These are phyloP conservation scores for Acanthosepion esculentum DNA, from an alignment of 2,888 invertebrate species.

Conservation along the genomic window DNA sequence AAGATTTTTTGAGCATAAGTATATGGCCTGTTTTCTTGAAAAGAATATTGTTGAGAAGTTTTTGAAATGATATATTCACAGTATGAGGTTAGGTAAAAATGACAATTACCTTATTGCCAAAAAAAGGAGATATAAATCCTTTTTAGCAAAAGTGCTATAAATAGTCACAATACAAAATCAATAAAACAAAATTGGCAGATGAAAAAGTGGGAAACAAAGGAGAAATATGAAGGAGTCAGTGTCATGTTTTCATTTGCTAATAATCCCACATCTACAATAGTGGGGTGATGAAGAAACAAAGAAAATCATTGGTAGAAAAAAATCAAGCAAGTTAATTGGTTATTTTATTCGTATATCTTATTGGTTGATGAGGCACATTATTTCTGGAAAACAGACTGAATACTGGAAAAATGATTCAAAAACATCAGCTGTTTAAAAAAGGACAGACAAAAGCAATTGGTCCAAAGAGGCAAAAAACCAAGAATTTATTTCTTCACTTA, in stretches of 20 bases:
- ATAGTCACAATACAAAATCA: not conserved
- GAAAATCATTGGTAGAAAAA: not conserved
- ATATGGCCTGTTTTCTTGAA: not conserved
- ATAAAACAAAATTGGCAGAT: not conserved
- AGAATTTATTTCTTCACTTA: too few relatives aligned
- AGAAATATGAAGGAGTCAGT: not conserved
- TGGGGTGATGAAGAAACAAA: not conserved
- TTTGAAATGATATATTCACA: not conserved
- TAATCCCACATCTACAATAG: not conserved
- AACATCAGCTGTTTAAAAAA: not conserved
- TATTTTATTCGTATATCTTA: not conserved
- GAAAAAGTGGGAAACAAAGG: not conserved
- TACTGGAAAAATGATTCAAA: not conserved
- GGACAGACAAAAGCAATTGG: not conserved
- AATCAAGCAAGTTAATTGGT: not conserved
- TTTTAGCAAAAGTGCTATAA: not conserved
- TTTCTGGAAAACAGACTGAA: not conserved
- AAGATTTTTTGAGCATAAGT: too few relatives aligned
- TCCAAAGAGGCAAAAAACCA: too few relatives aligned
- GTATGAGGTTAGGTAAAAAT: conserved; percentile 8
- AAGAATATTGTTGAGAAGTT: not conserved
- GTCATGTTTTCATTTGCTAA: not conserved
- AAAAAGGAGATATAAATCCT: not conserved
- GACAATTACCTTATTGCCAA: not conserved
- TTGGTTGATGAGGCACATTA: not conserved